A percentile compares a stretch with the other conserved stretches of the same genome.
Conservation (phyloP, 2,888 invertebrate genomes). For the Drosophila cracens region DNA sequence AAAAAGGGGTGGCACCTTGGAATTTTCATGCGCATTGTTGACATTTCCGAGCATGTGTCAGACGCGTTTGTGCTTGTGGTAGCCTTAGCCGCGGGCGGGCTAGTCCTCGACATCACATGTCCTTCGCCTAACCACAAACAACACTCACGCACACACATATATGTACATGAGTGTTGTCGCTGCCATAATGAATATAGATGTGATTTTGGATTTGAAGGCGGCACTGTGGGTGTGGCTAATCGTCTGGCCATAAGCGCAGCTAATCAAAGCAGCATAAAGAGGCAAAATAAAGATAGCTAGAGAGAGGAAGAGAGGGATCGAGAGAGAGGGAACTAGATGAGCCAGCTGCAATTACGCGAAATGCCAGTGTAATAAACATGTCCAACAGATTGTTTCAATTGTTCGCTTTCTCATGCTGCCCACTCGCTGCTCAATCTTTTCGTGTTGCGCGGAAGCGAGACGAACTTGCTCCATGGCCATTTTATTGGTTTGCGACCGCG, state of each 20-base stretch:
- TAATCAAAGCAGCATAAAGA: constrained; percentile 68
- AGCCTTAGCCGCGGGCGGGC: constrained; percentile 28
- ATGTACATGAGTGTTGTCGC: constrained; percentile 18
- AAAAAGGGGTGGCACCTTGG: constrained; percentile 64
- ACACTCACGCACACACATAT: constrained; percentile 18
- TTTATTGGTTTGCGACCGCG: constrained; percentile 43
- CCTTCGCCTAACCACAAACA: constrained; percentile 42
- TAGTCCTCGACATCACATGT: constrained; percentile 63
- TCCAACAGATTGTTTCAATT: constrained; percentile 77
- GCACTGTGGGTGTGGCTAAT: constrained; percentile 76
- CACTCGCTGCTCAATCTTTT: constrained; percentile 59
- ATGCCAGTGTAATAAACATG: constrained; percentile 76
- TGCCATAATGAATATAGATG: constrained; percentile 83
- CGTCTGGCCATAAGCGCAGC: constrained; percentile 67
- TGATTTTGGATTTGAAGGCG: constrained; percentile 75
- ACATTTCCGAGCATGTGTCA: constrained; percentile 82
- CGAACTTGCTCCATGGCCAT: constrained; percentile 38
- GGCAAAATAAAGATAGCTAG: not conserved
- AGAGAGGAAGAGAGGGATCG: not conserved
- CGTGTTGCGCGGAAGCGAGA: constrained; percentile 5
- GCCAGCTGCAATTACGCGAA: constrained; percentile 66
- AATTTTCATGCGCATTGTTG: constrained; percentile 82
- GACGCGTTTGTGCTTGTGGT: constrained; percentile 27
- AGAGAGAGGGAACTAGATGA: constrained; percentile 17
- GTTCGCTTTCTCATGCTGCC: constrained; percentile 39